A percentile compares a stretch with the other conserved stretches of the same genome.
These are phyloP conservation scores for Chaetura pelagica DNA, from an alignment of 2,113 vertebrate genomes.

Conservation along the genomic window DNA sequence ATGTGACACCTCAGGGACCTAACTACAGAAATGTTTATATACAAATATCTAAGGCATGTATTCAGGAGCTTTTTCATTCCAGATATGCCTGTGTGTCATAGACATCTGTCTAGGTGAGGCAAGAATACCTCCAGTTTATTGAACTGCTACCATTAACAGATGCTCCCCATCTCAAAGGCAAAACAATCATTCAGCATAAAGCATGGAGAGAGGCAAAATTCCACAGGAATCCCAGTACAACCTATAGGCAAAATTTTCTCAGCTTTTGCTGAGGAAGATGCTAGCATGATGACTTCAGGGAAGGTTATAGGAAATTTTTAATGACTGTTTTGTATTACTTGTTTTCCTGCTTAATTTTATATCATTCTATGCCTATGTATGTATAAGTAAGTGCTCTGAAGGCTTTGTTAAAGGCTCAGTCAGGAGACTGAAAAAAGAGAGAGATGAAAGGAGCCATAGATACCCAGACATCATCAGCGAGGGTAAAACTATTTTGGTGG, in stretches of 20 bases:
- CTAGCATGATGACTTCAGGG: not conserved
- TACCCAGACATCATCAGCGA: not conserved
- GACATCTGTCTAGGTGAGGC: not conserved
- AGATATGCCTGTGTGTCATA: not conserved
- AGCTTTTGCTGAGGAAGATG: not conserved
- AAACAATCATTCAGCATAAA: not conserved
- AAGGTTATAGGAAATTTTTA: not conserved
- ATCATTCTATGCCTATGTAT: not conserved
- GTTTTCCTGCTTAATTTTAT: not conserved
- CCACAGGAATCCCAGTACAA: not conserved
- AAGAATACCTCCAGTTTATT: not conserved
- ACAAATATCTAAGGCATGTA: not conserved
- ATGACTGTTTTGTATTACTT: not conserved
- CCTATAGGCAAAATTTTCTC: not conserved
- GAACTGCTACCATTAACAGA: not conserved
- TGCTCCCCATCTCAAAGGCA: not conserved
- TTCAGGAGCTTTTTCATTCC: not conserved
- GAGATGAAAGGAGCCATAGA: not conserved
- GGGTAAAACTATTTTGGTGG: not conserved
- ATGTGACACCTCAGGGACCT: too few species aligned
- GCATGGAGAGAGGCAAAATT: not conserved
- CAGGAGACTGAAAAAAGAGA: not conserved
- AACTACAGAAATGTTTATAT: not conserved
- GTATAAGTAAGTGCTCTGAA: not conserved
- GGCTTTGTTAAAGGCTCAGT: not conserved